Evolutionary conservation across 2,888 invertebrate genomes (phyloP).

Genomic region (Psylliodes chrysocephalus): DNA sequence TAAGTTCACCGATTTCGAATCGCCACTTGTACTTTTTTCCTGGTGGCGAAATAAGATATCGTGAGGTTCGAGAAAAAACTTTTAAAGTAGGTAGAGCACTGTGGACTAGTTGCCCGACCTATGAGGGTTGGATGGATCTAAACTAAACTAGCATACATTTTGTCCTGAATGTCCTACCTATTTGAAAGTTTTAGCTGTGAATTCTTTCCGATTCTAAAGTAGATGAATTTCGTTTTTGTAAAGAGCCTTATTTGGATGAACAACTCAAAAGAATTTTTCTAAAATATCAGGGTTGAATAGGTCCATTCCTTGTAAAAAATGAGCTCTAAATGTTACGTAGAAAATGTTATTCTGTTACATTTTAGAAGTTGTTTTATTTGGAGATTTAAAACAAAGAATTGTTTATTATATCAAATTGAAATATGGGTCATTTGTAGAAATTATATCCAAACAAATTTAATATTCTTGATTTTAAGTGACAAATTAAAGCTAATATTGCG

Average conservation of each 20-base stretch:
- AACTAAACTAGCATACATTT: conserved; percentile 7
- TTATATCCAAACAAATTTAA: background rate
- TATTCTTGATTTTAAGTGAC: background rate
- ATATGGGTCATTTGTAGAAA: background rate
- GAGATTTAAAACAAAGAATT: conserved; percentile 4
- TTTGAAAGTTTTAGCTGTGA: conserved; percentile 32
- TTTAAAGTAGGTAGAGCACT: conserved; percentile 53
- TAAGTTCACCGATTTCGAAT: conserved; percentile 61
- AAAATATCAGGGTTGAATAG: conserved; percentile 47
- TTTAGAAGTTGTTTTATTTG: background rate
- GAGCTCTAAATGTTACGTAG: conserved; percentile 36
- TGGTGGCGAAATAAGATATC: conserved; percentile 76
- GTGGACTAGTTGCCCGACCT: conserved; percentile 59
- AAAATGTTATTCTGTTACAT: conserved; percentile 22
- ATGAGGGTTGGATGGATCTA: conserved; percentile 58
- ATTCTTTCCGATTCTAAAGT: conserved; percentile 37
- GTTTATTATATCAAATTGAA: conserved; percentile 11
- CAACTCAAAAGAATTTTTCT: conserved; percentile 30
- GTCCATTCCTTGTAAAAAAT: conserved; percentile 42
- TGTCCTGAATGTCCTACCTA: conserved; percentile 31
- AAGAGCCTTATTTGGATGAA: conserved; percentile 32
- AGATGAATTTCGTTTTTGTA: conserved; percentile 35
- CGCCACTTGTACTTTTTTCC: conserved; percentile 69
- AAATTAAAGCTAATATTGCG: too few species aligned
- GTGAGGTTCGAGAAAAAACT: conserved; percentile 65